Conservation (phyloP, 1,140 invertebrate genomes). For the Ericerus pela region DNA sequence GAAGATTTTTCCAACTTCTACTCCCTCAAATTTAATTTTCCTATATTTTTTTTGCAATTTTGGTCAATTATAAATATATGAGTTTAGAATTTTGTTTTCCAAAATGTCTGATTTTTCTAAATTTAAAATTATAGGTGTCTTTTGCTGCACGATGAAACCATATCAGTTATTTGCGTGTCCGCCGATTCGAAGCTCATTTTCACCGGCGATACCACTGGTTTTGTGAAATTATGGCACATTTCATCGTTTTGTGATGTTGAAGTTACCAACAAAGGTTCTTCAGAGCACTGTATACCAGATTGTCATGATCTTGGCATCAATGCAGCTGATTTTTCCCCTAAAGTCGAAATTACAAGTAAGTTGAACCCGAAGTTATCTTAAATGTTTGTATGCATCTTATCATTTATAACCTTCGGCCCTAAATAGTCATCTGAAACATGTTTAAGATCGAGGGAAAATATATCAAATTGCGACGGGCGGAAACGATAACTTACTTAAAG, state of each 20-base stretch:
- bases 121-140: neutral
- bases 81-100: no score
- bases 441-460: slow-evolving; percentile 21
- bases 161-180: slow-evolving; percentile 21
- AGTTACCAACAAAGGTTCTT: neutral
- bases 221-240: slow-evolving; percentile 20
- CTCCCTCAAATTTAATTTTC: no score
- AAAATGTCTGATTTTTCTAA: no score
- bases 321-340: slow-evolving; percentile 42
- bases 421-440: neutral
- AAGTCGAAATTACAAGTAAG: slow-evolving; percentile 28
- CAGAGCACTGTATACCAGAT: slow-evolving; percentile 33
- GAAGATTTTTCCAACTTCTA: no score
- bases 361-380: neutral
- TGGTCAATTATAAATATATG: no score
- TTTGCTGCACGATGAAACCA: slow-evolving; percentile 21
- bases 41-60: no score
- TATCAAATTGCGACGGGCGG: slow-evolving; percentile 51
- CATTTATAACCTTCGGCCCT: neutral
- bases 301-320: slow-evolving; percentile 61
- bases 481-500: slow-evolving; percentile 53
- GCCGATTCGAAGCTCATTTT: slow-evolving; percentile 19
- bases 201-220: slow-evolving; percentile 21
- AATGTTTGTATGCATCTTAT: neutral
- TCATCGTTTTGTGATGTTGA: slow-evolving; percentile 11